Evolutionary conservation across 2,113 vertebrate genomes (phyloP).

Genomic region (Scomber scombrus): DNA sequence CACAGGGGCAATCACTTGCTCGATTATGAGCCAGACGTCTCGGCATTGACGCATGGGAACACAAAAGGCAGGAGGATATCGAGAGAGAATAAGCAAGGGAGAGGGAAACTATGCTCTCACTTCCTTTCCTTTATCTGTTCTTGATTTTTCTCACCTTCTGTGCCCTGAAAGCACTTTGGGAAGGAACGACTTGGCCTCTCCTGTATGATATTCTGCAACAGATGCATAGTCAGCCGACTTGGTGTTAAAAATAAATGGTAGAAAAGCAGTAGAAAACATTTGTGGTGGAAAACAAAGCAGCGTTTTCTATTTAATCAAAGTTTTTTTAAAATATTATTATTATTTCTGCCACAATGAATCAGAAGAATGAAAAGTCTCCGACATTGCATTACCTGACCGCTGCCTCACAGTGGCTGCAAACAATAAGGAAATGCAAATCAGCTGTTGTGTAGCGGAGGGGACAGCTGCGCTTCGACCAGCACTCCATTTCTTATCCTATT

Average conservation of each 20-base stretch:
- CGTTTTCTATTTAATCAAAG: not conserved
- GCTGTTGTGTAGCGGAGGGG: conserved; percentile 22
- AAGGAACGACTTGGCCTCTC: conserved; percentile 21
- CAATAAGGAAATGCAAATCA: conserved; percentile 60
- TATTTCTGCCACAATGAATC: conserved; percentile 6
- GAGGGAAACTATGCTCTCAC: conserved; percentile 79
- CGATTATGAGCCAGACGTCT: conserved; percentile 80
- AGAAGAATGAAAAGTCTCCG: conserved; percentile 12
- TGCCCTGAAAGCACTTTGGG: conserved; percentile 21
- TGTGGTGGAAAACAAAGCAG: not conserved
- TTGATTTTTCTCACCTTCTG: conserved; percentile 43
- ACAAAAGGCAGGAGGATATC: conserved; percentile 52
- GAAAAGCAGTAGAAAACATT: not conserved
- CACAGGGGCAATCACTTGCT: conserved; percentile 63
- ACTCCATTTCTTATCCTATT: conserved; percentile 77
- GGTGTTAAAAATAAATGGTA: not conserved
- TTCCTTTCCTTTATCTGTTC: conserved; percentile 79
- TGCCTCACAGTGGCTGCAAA: conserved; percentile 9
- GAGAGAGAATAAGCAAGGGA: conserved; percentile 31
- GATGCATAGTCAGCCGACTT: not conserved
- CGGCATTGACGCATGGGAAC: conserved; percentile 68
- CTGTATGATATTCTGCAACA: not conserved
- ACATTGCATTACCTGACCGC: conserved; percentile 14
- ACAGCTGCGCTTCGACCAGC: conserved; percentile 47
- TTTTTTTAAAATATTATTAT: not conserved